Base-by-base conservation (phyloP, 1,140 invertebrate genomes). In the Orussus abietinus region DNA sequence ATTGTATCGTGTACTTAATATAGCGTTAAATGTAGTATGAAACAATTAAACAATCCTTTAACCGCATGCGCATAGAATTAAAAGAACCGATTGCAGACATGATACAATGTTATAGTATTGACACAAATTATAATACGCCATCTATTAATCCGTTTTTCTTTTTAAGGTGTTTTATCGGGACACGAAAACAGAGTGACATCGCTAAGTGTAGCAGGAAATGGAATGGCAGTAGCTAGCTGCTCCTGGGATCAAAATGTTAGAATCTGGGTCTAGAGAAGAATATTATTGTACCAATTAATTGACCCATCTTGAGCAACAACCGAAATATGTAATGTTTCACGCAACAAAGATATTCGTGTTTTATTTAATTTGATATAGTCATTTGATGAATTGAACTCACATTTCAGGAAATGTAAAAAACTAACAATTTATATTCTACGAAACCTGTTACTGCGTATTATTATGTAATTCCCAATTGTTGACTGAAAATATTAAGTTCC, bases 111-210 rank as follows among this genome's bases (percentile, higher is more conserved):
- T n/a, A n/a, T n/a, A n/a, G n/a, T n/a, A n/a, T n/a, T 3, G 15
- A 6, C 13, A 12, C 11, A 35, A 1, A 17, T 5, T 41, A 9
- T 14, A 4, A 9, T 14, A 13, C 12, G 10, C 9, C n/a, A 5
- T 10, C 6, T 20, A 36, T 26, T 31, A 6, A 14, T 12, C 10
- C 5, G 29, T 34, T 45, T 31, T 34, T 29, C 29, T 12, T 34
- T 54, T 31, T 9, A 63, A 91, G 90, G 88, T 30, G 75, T 75
- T 13, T 62, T 93, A n/a, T 70, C 74, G 30, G 90, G 84, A 1
- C 90, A 93, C 58, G 90, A 93, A 61, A 92, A 92, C 66, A 76
- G 91, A 44, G 84, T 94, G 17, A 93, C 90, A 21, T 92, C 89
- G 2, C 75, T 94, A 12, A 82, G 82, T 4, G 75, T 93, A 25